Base-by-base conservation (phyloP, 2,888 invertebrate genomes). In the Hypomecis punctinalis region DNA sequence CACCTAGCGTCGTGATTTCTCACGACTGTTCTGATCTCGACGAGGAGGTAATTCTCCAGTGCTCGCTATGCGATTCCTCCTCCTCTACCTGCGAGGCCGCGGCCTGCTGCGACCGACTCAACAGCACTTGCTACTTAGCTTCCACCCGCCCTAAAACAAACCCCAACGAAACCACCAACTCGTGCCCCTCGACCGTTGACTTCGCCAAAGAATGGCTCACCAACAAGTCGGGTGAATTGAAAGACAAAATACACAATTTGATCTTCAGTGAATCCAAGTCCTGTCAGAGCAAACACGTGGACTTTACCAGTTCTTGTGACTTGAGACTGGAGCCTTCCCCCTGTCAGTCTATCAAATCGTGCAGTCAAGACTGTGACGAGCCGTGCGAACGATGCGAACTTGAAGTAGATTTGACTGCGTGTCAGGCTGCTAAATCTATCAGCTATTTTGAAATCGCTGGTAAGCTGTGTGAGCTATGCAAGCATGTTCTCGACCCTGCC, bases 391-490 rank as follows among this genome's bases (percentile, higher is more conserved):
- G 9, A 5, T 39, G 13, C 13, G 7, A 35, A 10, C 10, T 8
- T 9, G 5, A 51, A 7, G 4, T n/a, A 6, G n/a, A 36, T 1
- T 9, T 0, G 13, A 8, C 13, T 9, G 37, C 37, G 8, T 51
- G 37, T 8, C 5, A 6, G 6, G 9, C 51, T 39, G 37, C 36
- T 5, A 39, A 51, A 51, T 51, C 51, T 37, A n/a, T 37, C 11
- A 13, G 37, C 13, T 39, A 37, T 51, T 11, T 51, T 37, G 51
- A 51, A 37, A 51, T 51, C 5, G 51, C 37, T 4, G 51, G 37
- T 11, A 51, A 51, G 13, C 8, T 51, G 36, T 39, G 51, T 5
- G 51, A 51, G 13, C 37, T 51, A 5, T 51, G 51, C 49, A 51
- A 37, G 37, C 37, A 51, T 13, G 13, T 51, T 13, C 10, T 51